Base-by-base conservation (phyloP, 2,113 vertebrate species). In the Eurystomus gularis region DNA sequence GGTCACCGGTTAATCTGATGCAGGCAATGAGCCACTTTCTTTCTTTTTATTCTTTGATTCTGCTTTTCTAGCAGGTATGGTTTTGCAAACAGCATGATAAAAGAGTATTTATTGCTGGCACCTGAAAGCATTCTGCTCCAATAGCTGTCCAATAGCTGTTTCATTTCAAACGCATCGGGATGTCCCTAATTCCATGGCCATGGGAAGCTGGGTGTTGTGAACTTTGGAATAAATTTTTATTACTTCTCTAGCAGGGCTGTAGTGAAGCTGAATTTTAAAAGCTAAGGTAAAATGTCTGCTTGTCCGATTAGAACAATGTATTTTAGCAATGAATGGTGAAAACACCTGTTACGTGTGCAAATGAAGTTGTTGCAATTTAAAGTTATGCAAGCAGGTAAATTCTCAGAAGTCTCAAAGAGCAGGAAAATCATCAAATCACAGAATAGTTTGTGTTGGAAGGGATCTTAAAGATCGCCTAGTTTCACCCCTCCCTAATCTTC, bases 11-110 rank as follows among this genome's bases (percentile, higher is more conserved):
- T 87, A 91, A 91, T 76, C 66, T 89, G 66, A 79, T 69, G 81
- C 73, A 87, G 73, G 81, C 65, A 87, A 68, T 46, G 69, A 95
- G 52, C 69, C 60, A 26, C 69, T 95, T 77, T 4, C 71, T 66
- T 83, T 55, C 86, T 85, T 69, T 84, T 82, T 78, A 55, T 79
- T 48, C 57, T 94, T 95, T 89, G 81, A 69, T 94, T 94, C 84
- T 91, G 57, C 57, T 94, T 57, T 93, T 95, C 89, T 85, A 82
- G 84, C 39, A 57, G 65, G 51, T 72, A 64, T 28, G 39, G 39
- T 29, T 95, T 89, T 88, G 80, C 70, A 96, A 65, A 35, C 52
- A 87, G 78, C 69, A 44, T 51, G 89, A 89, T 82, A 52, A 87
- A 84, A 91, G 86, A 40, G 29, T 82, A 40, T 95, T 94, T 95